A percentile compares a stretch with the other conserved stretches of the same genome.
These are phyloP conservation scores for Prionailurus bengalensis DNA, from an alignment of 2,113 vertebrate genomes.

Conservation along the genomic window DNA sequence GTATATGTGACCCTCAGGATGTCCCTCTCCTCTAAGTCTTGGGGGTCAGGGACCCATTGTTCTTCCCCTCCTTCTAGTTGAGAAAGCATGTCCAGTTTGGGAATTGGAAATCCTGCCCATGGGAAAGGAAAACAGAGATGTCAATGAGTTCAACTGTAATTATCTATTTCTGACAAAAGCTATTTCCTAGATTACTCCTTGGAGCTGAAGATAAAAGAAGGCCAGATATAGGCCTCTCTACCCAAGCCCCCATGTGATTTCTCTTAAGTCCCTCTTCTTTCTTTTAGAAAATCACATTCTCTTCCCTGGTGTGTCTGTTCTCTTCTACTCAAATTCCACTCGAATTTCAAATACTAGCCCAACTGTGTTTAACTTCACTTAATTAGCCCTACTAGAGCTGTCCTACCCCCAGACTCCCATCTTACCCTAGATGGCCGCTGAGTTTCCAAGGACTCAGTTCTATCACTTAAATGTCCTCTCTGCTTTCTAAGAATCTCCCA, in stretches of 20 bases:
- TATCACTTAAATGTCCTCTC: background rate
- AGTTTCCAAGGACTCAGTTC: conserved; percentile 1
- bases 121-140: conserved; percentile 42
- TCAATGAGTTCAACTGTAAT: background rate
- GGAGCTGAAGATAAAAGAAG: background rate
- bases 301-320: background rate
- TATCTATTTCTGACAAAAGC: background rate
- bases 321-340: background rate
- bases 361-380: background rate
- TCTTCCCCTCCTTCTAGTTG: conserved; percentile 77
- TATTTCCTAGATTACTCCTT: conserved; percentile 8
- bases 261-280: background rate
- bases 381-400: background rate
- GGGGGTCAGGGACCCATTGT: conserved; percentile 78
- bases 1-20: conserved; percentile 78
- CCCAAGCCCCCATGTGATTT: background rate
- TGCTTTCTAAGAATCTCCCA: background rate
- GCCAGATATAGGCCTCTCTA: background rate
- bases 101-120: conserved; percentile 81
- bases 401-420: background rate
- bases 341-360: conserved; percentile 14
- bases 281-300: conserved; percentile 14
- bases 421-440: background rate
- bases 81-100: conserved; percentile 82
- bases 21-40: conserved; percentile 79